phyloP scores from a whole-genome alignment of 2,797 vertebrate species.

The Phalloptychus januarius region DNA sequence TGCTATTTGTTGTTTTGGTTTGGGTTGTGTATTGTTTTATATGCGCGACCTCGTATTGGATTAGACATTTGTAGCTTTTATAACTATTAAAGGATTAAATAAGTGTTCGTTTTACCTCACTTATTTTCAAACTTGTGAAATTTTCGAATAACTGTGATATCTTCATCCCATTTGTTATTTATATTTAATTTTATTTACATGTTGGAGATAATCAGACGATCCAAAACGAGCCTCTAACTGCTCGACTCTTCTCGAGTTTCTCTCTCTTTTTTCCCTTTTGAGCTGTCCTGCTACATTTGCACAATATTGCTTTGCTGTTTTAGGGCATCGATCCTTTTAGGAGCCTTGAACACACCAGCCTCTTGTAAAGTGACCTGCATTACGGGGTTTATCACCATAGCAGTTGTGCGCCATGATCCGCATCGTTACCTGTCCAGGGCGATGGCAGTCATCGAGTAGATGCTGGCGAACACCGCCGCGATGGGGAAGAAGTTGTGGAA shows the following conservation, averaged over 20 bases:
- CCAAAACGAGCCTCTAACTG: neutral
- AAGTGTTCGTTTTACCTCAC: neutral
- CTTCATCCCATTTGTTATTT: neutral
- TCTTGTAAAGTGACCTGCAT: neutral
- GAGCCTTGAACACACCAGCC: neutral
- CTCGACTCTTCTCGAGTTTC: neutral
- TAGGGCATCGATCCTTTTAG: neutral
- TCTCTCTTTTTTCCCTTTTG: neutral
- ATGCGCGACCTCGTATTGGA: neutral
- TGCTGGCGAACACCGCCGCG: conserved; percentile 94
- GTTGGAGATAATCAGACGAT: neutral
- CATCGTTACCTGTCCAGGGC: conserved; percentile 90
- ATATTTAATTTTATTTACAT: neutral
- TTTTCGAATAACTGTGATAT: too few species aligned
- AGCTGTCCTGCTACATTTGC: neutral
- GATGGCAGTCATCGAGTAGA: conserved; percentile 97
- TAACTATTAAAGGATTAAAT: neutral
- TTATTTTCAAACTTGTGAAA: neutral
- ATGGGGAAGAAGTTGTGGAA: conserved; percentile 99
- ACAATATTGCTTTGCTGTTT: neutral
- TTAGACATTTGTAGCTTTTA: neutral
- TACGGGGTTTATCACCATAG: neutral
- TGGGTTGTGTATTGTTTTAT: neutral
- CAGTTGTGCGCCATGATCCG: neutral
- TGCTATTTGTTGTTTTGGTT: neutral